These are phyloP conservation scores for Antedon mediterranea DNA, from an alignment of 53 echinoderm and acorn worm genomes.

Conservation along the genomic window DNA sequence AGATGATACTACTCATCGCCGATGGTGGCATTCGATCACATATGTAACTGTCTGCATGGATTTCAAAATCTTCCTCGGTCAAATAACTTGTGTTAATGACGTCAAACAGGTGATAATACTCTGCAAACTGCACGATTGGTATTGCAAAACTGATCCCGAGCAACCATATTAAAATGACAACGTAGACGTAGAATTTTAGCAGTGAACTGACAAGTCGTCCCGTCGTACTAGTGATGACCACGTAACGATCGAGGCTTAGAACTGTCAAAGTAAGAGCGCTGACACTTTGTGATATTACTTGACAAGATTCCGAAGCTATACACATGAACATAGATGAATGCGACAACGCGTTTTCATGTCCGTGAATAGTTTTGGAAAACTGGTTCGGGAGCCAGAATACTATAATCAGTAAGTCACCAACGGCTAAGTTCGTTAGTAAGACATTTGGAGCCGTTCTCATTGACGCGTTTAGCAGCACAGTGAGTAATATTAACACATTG, in stretches of 20 bases:
- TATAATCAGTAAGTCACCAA: slow-evolving; percentile 65
- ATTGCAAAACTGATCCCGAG: background rate
- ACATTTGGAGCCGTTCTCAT: slow-evolving; percentile 71
- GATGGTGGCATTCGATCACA: slow-evolving; percentile 10
- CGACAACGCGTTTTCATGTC: slow-evolving; percentile 29
- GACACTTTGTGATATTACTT: slow-evolving; percentile 53
- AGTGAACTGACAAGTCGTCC: background rate
- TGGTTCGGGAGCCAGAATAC: slow-evolving; percentile 24
- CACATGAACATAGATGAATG: slow-evolving; percentile 24
- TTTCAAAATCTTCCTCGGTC: background rate
- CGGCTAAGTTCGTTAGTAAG: slow-evolving; percentile 62
- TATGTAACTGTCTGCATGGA: background rate
- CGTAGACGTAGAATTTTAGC: background rate
- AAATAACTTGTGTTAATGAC: background rate
- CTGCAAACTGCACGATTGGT: background rate
- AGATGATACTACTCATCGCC: background rate
- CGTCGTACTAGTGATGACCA: slow-evolving; percentile 47
- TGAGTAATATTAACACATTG: slow-evolving; percentile 17
- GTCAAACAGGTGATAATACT: background rate
- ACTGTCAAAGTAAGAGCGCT: slow-evolving; percentile 67
- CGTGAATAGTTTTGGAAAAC: background rate
- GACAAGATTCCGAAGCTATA: slow-evolving; percentile 33
- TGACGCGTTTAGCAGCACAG: slow-evolving; percentile 31
- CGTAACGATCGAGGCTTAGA: slow-evolving; percentile 66
- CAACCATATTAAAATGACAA: background rate